Base-by-base conservation (phyloP, 2,797 vertebrate genomes). In the Nothura maculosa region DNA sequence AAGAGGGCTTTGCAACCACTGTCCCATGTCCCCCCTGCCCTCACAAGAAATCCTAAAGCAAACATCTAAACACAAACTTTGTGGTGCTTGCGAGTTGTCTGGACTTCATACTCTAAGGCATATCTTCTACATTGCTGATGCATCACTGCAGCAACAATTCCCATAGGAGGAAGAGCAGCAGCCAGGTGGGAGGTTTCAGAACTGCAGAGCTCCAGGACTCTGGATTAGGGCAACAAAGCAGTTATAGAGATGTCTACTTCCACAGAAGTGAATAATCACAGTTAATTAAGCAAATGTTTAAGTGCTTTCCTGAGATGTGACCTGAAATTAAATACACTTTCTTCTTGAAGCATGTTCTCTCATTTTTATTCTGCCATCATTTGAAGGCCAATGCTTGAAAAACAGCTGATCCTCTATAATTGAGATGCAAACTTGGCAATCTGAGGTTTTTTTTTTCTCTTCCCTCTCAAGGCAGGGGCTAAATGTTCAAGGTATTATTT, bases 391-490 rank as follows among this genome's bases (percentile, higher is more conserved):
- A n/a, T 1, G 4, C 28, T 92, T 90, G 83, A 86, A 67, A 95
- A 94, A 76, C 60, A 88, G 73, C 84, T 92, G 76, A 74, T 88
- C 34, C 52, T 92, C 84, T 87, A 12, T 70, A 91, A 81, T 81
- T 89, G 83, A 57, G 55, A 52, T 93, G 94, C 85, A 91, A 96
- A 89, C 86, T 93, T 89, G 60, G 87, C 68, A 73, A 30, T 90
- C 69, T 54, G 50, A 84, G 75, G 62, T 57, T 43, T 84, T 87
- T 32, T 54, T 45, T 62, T 10, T 19, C 9, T 19, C 11, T 52
- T 52, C 25, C 50, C 30, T 20, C 18, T 85, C 81, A 91, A 97
- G 87, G 67, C 72, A 78, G 57, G 28, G 28, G 20, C 32, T 76
- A 93, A 82, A 58, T 72, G 55, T 74, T 89, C 83, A 87, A 82